Evolutionary conservation across 2,797 vertebrate genomes (phyloP), one percentile per base, ranked within the genome.

Genomic region (Otus scops): DNA sequence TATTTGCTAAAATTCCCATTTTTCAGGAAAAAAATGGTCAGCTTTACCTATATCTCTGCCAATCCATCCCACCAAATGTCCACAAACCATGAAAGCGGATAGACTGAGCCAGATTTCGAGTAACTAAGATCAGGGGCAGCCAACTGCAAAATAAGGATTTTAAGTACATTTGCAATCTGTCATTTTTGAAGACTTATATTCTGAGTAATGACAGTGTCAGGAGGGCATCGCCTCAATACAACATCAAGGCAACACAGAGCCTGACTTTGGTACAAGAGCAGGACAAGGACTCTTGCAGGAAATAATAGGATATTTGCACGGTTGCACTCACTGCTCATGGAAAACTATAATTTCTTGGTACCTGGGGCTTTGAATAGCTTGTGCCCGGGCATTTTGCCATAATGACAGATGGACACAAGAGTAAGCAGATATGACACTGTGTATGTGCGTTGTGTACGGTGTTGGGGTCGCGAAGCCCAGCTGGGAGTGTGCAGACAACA

Each of bases 321-420:
- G 54, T 48, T 47, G 56, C 60, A 43, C 74, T 68, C 45, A 1
- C 73, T 74, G 76, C 86, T 81, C 4, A 0, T 76, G 69, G 80
- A 79, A 75, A 77, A 41, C 4, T 60, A 3, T 24, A 18, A 43
- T 78, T 45, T 14, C n/a, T 51, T 59, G 45, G 57, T 56, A 39
- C n/a, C 75, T 28, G 32, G 54, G 85, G 76, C 36, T 82, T 50
- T 77, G 61, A 83, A 71, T 54, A 82, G 89, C 87, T 91, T 61
- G 38, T 85, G 74, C 77, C 78, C 20, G 73, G 97, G 98, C 96
- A 26, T 3, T 22, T 32, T 73, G 96, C 97, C 97, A 85, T 21
- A 1, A 11, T 56, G 53, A 76, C 98, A 98, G 98, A 96, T 86
- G 98, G 97, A 51, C 60, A 67, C n/a, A 13, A 88, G 90, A 54